Percentiles rank a stretch among this genome's conserved stretches.
Evolutionary conservation across 53 echinoderm and acorn worm species (phyloP).

Genomic region (Actinopyga echinites): DNA sequence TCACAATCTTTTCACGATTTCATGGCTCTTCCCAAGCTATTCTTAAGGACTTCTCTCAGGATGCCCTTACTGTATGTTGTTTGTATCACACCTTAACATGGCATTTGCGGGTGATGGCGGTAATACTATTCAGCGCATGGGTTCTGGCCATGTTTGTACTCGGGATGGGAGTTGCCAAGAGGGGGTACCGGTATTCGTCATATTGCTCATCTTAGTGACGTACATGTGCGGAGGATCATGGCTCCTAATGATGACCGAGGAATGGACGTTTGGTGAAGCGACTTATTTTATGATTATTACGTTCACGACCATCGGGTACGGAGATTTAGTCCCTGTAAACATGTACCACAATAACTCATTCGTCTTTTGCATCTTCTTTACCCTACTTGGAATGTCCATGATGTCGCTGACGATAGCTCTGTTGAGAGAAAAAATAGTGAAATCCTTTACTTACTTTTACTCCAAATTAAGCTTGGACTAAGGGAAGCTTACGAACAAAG

Average conservation of each 20-base stretch:
- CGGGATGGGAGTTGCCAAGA: slow-evolving; percentile 43
- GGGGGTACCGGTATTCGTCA: slow-evolving; percentile 74
- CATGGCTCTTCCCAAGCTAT: no score
- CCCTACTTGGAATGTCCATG: slow-evolving; percentile 74
- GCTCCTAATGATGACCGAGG: slow-evolving; percentile 56
- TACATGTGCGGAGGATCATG: slow-evolving; percentile 69
- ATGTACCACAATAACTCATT: slow-evolving; percentile 59
- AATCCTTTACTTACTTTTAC: slow-evolving; percentile 16
- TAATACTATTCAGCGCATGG: neutral
- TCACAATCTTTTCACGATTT: no score
- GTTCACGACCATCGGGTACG: slow-evolving; percentile 84
- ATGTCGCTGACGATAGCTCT: slow-evolving; percentile 87
- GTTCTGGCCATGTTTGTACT: neutral
- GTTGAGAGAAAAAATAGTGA: slow-evolving; percentile 65
- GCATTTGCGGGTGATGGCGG: neutral
- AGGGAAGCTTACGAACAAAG: neutral
- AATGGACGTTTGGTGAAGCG: slow-evolving; percentile 64
- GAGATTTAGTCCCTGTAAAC: slow-evolving; percentile 66
- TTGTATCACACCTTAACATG: neutral
- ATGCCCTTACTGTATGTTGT: no score
- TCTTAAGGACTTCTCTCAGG: no score
- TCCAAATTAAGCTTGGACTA: slow-evolving; percentile 25
- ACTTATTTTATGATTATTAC: slow-evolving; percentile 86
- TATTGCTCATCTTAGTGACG: slow-evolving; percentile 56
- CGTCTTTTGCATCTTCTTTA: slow-evolving; percentile 69